These are phyloP conservation scores for Channa maculata DNA, from an alignment of 2,113 vertebrate species.

Conservation along the genomic window DNA sequence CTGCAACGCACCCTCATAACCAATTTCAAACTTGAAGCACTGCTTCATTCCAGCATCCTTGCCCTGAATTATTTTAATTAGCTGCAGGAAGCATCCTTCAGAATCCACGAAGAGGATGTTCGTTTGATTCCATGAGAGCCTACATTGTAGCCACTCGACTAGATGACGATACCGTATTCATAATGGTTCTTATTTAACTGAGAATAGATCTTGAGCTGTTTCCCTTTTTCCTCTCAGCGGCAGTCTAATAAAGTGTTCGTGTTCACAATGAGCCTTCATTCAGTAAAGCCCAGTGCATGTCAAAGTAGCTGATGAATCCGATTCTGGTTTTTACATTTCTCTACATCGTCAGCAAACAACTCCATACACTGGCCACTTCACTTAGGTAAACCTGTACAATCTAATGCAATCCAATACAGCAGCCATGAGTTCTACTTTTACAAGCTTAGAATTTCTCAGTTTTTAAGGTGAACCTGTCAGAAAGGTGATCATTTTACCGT, in stretches of 20 bases:
- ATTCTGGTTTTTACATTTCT: not conserved
- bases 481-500: no score
- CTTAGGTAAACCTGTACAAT: no score
- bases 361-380: no score
- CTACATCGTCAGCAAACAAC: no score
- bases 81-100: constrained; percentile 18
- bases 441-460: no score
- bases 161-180: constrained; percentile 11
- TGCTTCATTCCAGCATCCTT: not conserved
- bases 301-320: constrained; percentile 6
- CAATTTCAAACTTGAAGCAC: constrained; percentile 14
- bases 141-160: constrained; percentile 12
- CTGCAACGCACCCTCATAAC: not conserved
- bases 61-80: constrained; percentile 19
- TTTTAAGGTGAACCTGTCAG: no score
- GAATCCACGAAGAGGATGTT: not conserved
- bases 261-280: not conserved
- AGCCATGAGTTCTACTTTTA: no score
- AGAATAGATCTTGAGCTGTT: constrained; percentile 4
- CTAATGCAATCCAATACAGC: no score
- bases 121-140: constrained; percentile 11
- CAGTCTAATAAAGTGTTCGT: not conserved
- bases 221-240: not conserved
- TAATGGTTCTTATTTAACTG: constrained; percentile 1
- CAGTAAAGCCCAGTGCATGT: not conserved